Conservation (phyloP, 2,113 vertebrate species). For the Chionis minor region DNA sequence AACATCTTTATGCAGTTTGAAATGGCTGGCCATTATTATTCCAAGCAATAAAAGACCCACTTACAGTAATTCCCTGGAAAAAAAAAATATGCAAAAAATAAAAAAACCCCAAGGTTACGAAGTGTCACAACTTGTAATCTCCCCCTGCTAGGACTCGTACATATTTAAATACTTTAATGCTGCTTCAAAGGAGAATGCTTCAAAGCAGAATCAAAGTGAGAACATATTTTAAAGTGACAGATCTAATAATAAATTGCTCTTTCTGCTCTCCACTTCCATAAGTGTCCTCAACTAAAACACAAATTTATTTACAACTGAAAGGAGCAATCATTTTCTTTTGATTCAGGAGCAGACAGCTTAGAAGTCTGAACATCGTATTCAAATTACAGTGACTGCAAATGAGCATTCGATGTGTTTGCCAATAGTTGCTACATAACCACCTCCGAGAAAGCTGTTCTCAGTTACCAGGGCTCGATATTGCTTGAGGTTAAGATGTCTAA, state of each 20-base stretch:
- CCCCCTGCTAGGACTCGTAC: constrained; percentile 30
- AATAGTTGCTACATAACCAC: neutral
- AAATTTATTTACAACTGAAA: constrained; percentile 49
- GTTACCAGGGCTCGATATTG: neutral
- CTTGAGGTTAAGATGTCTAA: neutral
- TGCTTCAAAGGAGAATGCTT: constrained; percentile 47
- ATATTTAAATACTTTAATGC: constrained; percentile 53
- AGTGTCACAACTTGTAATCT: constrained; percentile 65
- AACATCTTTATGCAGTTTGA: neutral
- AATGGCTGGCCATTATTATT: constrained; percentile 18
- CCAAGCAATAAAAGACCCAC: neutral
- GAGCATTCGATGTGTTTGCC: neutral
- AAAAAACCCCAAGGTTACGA: neutral
- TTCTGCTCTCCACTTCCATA: constrained; percentile 45
- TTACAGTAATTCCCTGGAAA: neutral
- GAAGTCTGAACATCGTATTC: constrained; percentile 18
- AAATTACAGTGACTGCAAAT: neutral
- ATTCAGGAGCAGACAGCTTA: constrained; percentile 27
- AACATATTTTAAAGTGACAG: constrained; percentile 58
- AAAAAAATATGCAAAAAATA: neutral
- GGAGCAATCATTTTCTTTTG: constrained; percentile 23
- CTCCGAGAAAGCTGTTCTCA: constrained; percentile 41
- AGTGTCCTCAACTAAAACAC: constrained; percentile 38
- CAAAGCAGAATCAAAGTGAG: constrained; percentile 36
- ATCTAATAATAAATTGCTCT: constrained; percentile 54